Evolutionary conservation across 2,888 invertebrate species (phyloP).

Genomic region (Cephus pulcher): DNA sequence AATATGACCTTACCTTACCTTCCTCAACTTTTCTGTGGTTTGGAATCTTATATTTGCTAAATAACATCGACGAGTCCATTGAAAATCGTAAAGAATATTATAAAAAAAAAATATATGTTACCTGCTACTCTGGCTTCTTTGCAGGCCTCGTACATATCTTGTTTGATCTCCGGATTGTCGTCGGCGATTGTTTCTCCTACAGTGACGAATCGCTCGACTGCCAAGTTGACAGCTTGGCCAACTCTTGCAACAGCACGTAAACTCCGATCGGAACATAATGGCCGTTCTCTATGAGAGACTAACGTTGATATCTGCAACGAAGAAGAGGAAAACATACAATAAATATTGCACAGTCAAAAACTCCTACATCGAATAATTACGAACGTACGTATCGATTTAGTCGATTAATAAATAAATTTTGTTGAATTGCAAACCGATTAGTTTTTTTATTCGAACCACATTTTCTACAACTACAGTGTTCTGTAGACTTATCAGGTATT

Average conservation of each 20-base stretch:
- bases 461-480: too few relatives aligned
- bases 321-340: slow-evolving; percentile 27
- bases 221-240: slow-evolving; percentile 95
- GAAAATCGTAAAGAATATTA: background rate
- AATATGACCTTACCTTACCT: too few relatives aligned
- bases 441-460: too few relatives aligned
- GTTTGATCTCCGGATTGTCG: slow-evolving; percentile 96
- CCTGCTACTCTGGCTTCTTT: slow-evolving; percentile 96
- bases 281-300: slow-evolving; percentile 82
- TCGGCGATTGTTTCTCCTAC: slow-evolving; percentile 99
- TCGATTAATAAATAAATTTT: too few relatives aligned
- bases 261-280: slow-evolving; percentile 71
- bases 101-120: slow-evolving; percentile 59
- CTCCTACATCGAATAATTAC: background rate
- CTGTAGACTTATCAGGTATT: too few relatives aligned
- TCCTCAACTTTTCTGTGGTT: too few relatives aligned
- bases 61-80: background rate
- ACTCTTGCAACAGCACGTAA: slow-evolving; percentile 87
- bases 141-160: slow-evolving; percentile 98
- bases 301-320: slow-evolving; percentile 86
- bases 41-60: background rate
- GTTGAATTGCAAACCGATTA: too few relatives aligned
- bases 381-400: too few relatives aligned
- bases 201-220: slow-evolving; percentile 97
- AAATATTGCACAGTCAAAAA: slow-evolving; percentile 7